phyloP scores from a whole-genome alignment of 2,888 invertebrate genomes.

The Physocephala rufipes region DNA sequence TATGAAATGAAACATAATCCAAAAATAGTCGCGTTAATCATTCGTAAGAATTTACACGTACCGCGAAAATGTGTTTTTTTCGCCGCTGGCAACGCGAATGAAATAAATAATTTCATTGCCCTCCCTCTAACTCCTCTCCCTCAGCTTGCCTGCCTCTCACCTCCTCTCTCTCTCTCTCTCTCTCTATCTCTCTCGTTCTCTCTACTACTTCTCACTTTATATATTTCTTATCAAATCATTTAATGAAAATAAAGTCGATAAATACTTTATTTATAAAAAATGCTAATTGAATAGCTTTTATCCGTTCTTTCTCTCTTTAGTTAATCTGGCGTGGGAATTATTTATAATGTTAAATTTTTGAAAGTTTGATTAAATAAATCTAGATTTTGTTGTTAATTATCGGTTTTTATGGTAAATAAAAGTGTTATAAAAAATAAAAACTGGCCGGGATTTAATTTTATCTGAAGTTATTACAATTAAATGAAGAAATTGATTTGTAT shows the following conservation, averaged over 20 bases:
- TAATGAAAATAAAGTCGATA: constrained; percentile 1
- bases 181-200: background rate
- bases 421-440: too few species aligned
- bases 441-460: too few species aligned
- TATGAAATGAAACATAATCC: too few species aligned
- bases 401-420: too few species aligned
- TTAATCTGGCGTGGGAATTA: constrained; percentile 43
- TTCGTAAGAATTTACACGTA: too few species aligned
- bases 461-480: too few species aligned
- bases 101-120: background rate
- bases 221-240: background rate
- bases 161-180: too few species aligned
- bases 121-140: background rate
- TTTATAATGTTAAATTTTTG: background rate
- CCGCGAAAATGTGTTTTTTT: too few species aligned
- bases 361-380: background rate
- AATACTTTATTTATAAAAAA: constrained; percentile 26
- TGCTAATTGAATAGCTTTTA: constrained; percentile 23
- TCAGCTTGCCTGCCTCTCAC: too few species aligned
- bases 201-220: background rate
- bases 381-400: background rate
- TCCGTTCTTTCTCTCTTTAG: constrained; percentile 42
- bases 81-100: too few species aligned
- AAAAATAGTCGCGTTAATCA: too few species aligned
- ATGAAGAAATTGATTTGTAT: too few species aligned